Conservation (phyloP, 2,113 vertebrate genomes). For the Semicossyphus pulcher region DNA sequence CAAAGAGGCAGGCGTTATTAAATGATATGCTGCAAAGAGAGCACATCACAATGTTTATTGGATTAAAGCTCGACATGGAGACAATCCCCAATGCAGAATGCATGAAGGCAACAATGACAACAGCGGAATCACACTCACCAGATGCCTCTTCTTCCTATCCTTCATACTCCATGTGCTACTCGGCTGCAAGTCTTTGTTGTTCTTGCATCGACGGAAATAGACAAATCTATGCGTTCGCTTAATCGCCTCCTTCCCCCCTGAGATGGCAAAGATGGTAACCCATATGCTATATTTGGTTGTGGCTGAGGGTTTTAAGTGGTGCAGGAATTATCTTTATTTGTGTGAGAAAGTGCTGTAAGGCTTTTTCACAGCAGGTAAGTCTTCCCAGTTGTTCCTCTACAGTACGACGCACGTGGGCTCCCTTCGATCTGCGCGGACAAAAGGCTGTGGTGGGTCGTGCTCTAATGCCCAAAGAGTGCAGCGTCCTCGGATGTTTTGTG, state of each 20-base stretch:
- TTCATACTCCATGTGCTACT: constrained; percentile 48
- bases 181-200: constrained; percentile 55
- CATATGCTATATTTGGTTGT: constrained; percentile 70
- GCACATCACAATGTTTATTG: constrained; percentile 78
- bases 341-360: constrained; percentile 53
- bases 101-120: constrained; percentile 77
- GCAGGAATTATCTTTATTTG: constrained; percentile 61
- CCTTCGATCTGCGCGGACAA: constrained; percentile 59
- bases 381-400: constrained; percentile 60
- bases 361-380: constrained; percentile 68
- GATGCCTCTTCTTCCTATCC: constrained; percentile 47
- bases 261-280: constrained; percentile 64
- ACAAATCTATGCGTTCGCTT: constrained; percentile 47
- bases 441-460: constrained; percentile 57
- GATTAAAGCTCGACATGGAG: constrained; percentile 78
- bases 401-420: constrained; percentile 42
- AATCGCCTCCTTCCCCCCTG: constrained; percentile 32
- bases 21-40: constrained; percentile 73
- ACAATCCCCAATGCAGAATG: constrained; percentile 72
- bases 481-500: constrained; percentile 65
- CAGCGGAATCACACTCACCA: constrained; percentile 55
- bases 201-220: constrained; percentile 52
- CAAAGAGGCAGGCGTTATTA: constrained; percentile 64
- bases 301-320: constrained; percentile 60
- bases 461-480: constrained; percentile 64